Evolutionary conservation across 2,113 vertebrate genomes (phyloP), one percentile per base, ranked within the genome.

Genomic region (Peromyscus californicus): DNA sequence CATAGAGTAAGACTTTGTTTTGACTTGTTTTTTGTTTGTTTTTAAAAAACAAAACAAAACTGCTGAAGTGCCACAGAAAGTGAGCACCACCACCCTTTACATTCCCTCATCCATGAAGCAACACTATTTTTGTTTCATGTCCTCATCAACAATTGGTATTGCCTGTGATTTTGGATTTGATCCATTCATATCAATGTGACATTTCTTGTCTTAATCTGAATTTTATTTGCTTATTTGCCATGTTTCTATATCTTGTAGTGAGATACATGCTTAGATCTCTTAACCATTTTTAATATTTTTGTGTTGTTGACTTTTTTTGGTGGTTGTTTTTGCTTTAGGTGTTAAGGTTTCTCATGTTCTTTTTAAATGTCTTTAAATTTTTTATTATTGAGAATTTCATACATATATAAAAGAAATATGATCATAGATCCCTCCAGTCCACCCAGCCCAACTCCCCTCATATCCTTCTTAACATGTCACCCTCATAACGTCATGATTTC

Each of bases 261-360:
- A 94, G 7, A 74, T 88, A 82, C 57, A n/a, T 72, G 11, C 80
- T 93, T 59, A 95, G 16, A 29, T 75, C 36, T 80, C 94, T 76
- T 91, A 33, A 67, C 45, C 94, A 7, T 92, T 63, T 39, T 45
- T 24, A 29, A 36, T 33, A 48, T 7, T 33, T 15, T 9, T 90
- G 15, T 84, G 7, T 45, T 92, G 36, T 42, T 36, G 33, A 31
- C 54, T 54, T 45, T 12, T 12, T 59, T 97, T 24, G 16, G 9
- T 54, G 31, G 29, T 48, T 51, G 26, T 15, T 78, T 78, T 51
- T 54, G 78, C 29, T 54, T 36, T 8, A 36, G 31, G 16, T 33
- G 17, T 79, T 54, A 36, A 36, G 19, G 16, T 7, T 16, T 33
- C 31, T 79, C 51, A 31, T 83, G 36, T 59, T 83, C 22, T 59